Percentiles rank a stretch among this genome's conserved stretches.
phyloP scores from a whole-genome alignment of 2,797 vertebrate species.

The Pipistrellus pygmaeus region DNA sequence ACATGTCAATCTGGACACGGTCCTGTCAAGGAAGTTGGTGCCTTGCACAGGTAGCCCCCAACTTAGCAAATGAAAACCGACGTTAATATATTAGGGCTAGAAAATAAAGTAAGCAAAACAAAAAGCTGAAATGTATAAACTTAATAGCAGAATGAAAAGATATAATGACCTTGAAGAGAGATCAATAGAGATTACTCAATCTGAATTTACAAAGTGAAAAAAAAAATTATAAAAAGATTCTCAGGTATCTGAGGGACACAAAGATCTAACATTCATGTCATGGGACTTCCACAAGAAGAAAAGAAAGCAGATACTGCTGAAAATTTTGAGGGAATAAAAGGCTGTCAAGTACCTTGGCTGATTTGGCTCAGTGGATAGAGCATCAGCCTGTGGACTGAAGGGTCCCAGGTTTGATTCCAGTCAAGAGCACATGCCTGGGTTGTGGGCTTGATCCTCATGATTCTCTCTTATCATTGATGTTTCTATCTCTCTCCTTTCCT shows the following conservation, averaged over 20 bases:
- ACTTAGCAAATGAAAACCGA: neutral
- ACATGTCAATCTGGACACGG: neutral
- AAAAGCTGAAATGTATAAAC: neutral
- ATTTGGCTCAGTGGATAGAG: no score
- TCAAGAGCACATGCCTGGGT: no score
- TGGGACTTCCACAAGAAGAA: neutral
- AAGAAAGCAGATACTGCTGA: neutral
- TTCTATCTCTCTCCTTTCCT: no score
- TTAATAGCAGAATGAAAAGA: neutral
- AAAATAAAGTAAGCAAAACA: neutral
- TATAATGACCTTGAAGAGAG: neutral
- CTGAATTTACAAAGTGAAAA: neutral
- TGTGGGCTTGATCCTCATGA: no score
- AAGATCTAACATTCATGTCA: neutral
- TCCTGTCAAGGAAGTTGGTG: no score
- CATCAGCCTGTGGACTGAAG: no score
- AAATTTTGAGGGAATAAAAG: neutral
- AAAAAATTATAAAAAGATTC: neutral
- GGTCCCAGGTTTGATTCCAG: no score
- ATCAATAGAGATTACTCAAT: neutral
- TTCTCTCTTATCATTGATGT: no score
- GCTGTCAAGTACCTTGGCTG: neutral
- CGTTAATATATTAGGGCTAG: neutral
- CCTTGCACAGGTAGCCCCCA: neutral
- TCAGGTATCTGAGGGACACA: conserved; percentile 83